Evolutionary conservation across 2,113 vertebrate species (phyloP), one percentile per base, ranked within the genome.

Genomic region (Calyptomena viridis): DNA sequence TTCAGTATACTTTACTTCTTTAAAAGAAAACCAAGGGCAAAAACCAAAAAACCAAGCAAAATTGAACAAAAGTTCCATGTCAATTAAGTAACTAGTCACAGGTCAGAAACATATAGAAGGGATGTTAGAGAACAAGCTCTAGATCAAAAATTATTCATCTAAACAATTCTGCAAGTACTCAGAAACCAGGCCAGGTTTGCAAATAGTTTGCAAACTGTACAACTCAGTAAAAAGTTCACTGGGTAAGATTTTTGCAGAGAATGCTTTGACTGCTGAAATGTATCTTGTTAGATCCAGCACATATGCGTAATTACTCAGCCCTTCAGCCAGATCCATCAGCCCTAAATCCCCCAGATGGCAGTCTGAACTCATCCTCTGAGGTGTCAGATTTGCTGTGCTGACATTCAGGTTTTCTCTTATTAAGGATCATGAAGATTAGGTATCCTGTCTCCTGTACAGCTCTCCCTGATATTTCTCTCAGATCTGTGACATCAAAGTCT

Each of bases 401-500:
- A 67, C 75, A 63, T 69, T 47, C 42, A 84, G 55, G 19, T 73
- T 95, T 93, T 78, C 35, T 49, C 64, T 94, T 49, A 67, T 79
- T 84, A 90, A 88, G 80, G 58, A 89, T 71, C 78, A 67, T 0
- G 4, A 92, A 88, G 33, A 62, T 42, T 52, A 68, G 42, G 28
- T 67, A 68, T 67, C 39, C 30, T 88, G 60, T 84, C 59, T 84
- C 71, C 88, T 79, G n/a, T 49, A 2, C 71, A 37, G 33, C 11
- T 84, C 53, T 88, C 24, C 42, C 28, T 53, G 25, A 20, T 68
- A 66, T 35, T 92, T 89, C 42, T 67, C 74, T 96, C 69, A 91
- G 89, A 94, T 90, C 75, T 79, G 37, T 60, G 33, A 96, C 76
- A 94, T 91, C 81, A 84, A 96, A 92, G 84, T 79, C 64, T 79